Evolutionary conservation across 2,888 invertebrate genomes (phyloP).

Genomic region (Aspidapion aeneum): DNA sequence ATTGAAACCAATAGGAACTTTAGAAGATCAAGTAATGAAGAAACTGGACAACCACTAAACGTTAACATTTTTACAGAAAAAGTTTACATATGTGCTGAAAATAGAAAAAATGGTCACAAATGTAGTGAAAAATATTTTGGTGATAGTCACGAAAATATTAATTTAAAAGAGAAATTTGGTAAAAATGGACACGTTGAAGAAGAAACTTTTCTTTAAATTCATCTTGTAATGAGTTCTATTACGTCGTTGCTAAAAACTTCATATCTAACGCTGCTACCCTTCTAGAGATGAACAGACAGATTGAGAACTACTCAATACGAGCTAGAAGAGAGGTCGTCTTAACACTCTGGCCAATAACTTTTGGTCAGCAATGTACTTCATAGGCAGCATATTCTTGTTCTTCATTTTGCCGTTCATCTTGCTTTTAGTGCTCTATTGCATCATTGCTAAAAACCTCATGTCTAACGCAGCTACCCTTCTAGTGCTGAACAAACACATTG

Average conservation of each 20-base stretch:
- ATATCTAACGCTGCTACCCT: constrained; percentile 66
- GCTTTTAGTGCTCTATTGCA: constrained; percentile 74
- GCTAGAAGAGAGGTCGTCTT: constrained; percentile 80
- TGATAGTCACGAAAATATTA: constrained; percentile 12
- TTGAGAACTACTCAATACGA: constrained; percentile 65
- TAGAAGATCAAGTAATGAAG: background rate
- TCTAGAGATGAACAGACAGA: constrained; percentile 63
- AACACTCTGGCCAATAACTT: constrained; percentile 70
- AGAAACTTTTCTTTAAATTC: constrained; percentile 47
- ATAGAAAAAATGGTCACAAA: constrained; percentile 7
- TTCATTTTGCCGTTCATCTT: constrained; percentile 78
- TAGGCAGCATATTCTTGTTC: constrained; percentile 74
- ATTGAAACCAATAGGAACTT: constrained; percentile 9
- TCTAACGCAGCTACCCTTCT: constrained; percentile 60
- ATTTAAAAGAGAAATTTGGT: constrained; percentile 16
- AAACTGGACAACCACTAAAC: constrained; percentile 8
- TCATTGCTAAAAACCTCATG: constrained; percentile 81
- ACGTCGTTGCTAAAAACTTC: constrained; percentile 78
- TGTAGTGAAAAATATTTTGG: constrained; percentile 26
- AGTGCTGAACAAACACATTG: constrained; percentile 67
- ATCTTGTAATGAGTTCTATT: constrained; percentile 52
- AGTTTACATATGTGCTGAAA: constrained; percentile 29
- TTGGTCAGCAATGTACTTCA: constrained; percentile 76
- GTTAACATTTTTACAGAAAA: constrained; percentile 35
- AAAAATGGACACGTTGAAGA: constrained; percentile 29